These are phyloP conservation scores for Gymnocheta viridis DNA, from an alignment of 2,888 invertebrate genomes.

Conservation along the genomic window DNA sequence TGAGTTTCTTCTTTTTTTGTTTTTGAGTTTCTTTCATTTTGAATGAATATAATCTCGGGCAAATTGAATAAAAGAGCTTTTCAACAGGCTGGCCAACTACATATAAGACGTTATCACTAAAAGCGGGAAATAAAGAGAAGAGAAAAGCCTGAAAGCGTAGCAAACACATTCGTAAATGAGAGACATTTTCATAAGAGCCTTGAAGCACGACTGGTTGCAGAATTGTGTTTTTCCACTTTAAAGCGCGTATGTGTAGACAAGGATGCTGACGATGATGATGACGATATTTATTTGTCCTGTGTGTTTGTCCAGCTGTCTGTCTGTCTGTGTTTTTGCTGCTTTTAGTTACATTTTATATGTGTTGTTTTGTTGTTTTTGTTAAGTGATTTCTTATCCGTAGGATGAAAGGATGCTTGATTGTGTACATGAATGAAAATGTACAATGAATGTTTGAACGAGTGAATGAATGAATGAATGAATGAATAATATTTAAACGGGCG, in stretches of 20 bases:
- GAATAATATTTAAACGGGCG: constrained; percentile 4
- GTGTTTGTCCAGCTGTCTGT: constrained; percentile 20
- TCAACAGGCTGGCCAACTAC: constrained; percentile 1
- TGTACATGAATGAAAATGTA: neutral
- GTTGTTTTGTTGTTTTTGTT: constrained; percentile 25
- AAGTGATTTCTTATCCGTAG: constrained; percentile 60
- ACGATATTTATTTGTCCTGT: constrained; percentile 3
- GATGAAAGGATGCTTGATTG: constrained; percentile 9
- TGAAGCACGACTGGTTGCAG: constrained; percentile 16
- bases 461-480: neutral
- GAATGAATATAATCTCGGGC: constrained; percentile 50
- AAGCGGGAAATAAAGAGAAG: neutral
- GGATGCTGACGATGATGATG: constrained; percentile 6
- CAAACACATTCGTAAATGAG: neutral
- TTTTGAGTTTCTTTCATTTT: constrained; percentile 16
- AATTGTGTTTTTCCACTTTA: neutral
- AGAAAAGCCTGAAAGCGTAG: neutral
- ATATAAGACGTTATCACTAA: constrained; percentile 6
- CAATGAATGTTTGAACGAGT: neutral
- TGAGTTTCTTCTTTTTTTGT: constrained; percentile 5
- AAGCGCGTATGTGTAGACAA: neutral
- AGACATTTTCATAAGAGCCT: constrained; percentile 24
- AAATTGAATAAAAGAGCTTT: constrained; percentile 47
- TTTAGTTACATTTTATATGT: constrained; percentile 47
- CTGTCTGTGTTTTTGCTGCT: constrained; percentile 8